Conservation (phyloP, 2,797 vertebrate species). For the Sebastes flavidus region DNA sequence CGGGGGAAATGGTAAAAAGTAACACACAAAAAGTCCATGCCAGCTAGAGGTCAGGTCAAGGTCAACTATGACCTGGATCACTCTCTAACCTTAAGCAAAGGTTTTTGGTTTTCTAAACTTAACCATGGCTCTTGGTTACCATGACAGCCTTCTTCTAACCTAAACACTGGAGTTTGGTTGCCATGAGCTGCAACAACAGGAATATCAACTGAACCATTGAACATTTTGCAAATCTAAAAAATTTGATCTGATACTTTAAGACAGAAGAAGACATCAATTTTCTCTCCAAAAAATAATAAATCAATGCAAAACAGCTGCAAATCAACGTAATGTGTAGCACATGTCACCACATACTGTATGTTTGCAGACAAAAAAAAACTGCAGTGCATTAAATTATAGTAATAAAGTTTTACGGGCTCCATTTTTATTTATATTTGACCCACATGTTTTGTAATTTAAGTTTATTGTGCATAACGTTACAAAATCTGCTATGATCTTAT, state of each 20-base stretch:
- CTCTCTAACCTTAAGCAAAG: constrained; percentile 3
- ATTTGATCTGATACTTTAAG: not conserved
- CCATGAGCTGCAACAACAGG: not conserved
- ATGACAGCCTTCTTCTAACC: not conserved
- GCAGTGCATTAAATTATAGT: not conserved
- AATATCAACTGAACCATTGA: not conserved
- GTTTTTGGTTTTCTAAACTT: not conserved
- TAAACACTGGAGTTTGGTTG: not conserved
- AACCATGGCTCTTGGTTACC: not conserved
- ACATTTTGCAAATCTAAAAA: not conserved
- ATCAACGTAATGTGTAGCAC: not conserved
- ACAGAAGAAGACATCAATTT: not conserved
- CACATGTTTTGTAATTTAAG: not conserved
- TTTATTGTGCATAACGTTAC: not conserved
- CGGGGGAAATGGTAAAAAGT: constrained; percentile 24
- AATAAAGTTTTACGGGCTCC: not conserved
- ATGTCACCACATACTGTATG: not conserved
- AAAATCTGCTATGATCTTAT: not conserved
- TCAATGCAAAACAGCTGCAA: constrained; percentile 1
- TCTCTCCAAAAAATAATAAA: not conserved
- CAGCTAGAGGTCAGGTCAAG: not conserved
- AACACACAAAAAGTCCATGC: constrained; percentile 25
- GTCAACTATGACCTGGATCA: constrained; percentile 26
- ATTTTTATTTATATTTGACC: not conserved
- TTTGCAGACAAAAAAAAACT: not conserved